Evolutionary conservation across 2,797 vertebrate genomes (phyloP).

Genomic region (Chloroceryle inda): DNA sequence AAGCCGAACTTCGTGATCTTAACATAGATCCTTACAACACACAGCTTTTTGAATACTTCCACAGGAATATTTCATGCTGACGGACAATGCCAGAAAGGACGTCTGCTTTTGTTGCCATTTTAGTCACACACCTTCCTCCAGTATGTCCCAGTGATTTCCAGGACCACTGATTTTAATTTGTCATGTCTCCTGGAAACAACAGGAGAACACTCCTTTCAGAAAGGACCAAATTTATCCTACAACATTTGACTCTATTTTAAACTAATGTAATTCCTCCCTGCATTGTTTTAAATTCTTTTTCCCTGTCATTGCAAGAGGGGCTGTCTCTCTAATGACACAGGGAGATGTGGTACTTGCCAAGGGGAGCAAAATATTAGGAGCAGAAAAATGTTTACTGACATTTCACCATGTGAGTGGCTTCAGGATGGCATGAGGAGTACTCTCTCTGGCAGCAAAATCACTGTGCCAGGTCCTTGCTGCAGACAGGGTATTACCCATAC

Average conservation of each 20-base stretch:
- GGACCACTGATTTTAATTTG: not conserved
- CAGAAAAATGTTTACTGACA: conserved; percentile 53
- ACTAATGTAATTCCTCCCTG: not conserved
- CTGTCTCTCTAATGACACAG: conserved; percentile 30
- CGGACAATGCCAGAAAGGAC: not conserved
- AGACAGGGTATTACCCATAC: not conserved
- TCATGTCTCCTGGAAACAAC: not conserved
- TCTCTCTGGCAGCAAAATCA: not conserved
- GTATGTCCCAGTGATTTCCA: not conserved
- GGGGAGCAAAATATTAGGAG: conserved; percentile 24
- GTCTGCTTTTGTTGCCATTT: not conserved
- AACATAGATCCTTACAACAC: not conserved
- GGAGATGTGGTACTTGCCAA: conserved; percentile 42
- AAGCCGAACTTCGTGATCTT: conserved; percentile 32
- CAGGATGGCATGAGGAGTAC: not conserved
- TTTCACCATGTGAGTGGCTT: not conserved
- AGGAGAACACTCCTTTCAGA: not conserved
- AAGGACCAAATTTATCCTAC: not conserved
- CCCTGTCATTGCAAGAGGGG: not conserved
- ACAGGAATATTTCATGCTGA: not conserved
- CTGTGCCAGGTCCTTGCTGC: not conserved
- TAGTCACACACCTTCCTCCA: not conserved
- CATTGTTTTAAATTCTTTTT: not conserved
- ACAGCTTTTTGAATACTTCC: not conserved
- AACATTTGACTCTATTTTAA: conserved; percentile 25